phyloP scores from a whole-genome alignment of 2,113 vertebrate species.

The Acrocephalus kingi region DNA sequence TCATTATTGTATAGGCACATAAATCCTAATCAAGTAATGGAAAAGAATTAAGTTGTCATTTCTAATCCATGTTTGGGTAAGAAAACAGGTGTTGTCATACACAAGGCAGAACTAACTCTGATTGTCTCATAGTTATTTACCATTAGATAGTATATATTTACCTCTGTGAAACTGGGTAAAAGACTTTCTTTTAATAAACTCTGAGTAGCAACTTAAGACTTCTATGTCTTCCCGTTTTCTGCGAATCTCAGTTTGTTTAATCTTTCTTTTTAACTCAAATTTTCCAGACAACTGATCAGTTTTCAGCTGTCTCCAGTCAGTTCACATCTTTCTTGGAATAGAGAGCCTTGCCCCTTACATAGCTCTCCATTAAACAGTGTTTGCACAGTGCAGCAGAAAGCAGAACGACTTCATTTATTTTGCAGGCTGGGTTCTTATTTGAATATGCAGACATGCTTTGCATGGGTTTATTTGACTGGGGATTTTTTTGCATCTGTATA shows the following conservation, averaged over 20 bases:
- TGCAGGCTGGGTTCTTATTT: background rate
- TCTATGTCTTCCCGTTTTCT: background rate
- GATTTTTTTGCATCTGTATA: background rate
- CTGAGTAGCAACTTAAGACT: background rate
- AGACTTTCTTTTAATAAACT: background rate
- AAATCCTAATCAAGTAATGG: background rate
- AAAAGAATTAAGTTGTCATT: background rate
- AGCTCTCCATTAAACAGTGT: background rate
- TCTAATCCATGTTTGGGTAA: background rate
- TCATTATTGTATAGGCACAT: background rate
- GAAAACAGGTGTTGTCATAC: background rate
- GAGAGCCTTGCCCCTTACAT: background rate
- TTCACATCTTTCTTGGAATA: background rate
- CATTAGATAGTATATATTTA: background rate
- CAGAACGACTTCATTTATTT: background rate
- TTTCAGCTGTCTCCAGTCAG: background rate
- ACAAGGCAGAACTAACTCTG: background rate
- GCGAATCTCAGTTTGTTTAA: background rate
- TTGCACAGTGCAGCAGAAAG: background rate
- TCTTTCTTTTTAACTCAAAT: background rate
- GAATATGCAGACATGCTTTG: background rate
- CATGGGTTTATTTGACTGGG: background rate
- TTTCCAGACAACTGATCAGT: background rate
- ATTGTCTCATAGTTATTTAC: background rate
- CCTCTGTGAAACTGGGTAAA: background rate